Evolutionary conservation across 37 sponge, comb jelly and placozoan genomes (phyloP).

Genomic region (Halichondria panicea): DNA sequence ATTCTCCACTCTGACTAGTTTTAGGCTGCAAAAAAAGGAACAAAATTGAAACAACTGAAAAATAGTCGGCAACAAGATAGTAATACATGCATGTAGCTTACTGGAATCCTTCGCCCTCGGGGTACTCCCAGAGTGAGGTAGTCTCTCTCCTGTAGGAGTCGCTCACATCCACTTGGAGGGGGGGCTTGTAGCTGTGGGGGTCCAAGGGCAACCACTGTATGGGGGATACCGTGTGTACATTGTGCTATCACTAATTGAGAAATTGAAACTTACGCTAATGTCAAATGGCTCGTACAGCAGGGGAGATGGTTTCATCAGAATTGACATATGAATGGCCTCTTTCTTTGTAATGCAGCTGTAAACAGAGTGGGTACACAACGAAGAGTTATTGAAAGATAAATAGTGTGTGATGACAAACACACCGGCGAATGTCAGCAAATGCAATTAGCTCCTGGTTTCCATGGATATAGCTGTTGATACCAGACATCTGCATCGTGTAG

Average conservation of each 20-base stretch:
- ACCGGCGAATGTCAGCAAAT: constrained; percentile 56
- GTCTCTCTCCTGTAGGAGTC: not conserved
- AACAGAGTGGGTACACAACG: too few species aligned
- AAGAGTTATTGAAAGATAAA: too few species aligned
- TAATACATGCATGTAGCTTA: not conserved
- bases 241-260: not conserved
- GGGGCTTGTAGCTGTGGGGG: constrained; percentile 2
- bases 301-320: too few species aligned
- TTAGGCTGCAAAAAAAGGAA: constrained; percentile 7
- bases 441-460: constrained; percentile 39
- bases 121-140: constrained; percentile 28
- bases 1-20: not conserved
- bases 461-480: constrained; percentile 53
- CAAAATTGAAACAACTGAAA: not conserved
- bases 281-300: too few species aligned
- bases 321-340: too few species aligned
- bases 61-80: not conserved
- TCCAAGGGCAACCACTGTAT: constrained; percentile 33
- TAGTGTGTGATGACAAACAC: too few species aligned
- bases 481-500: constrained; percentile 43
- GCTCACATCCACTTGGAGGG: constrained; percentile 14
- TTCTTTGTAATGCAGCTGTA: too few species aligned
- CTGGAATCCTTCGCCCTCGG: constrained; percentile 2
- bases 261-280: not conserved
- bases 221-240: too few species aligned